Conservation (phyloP, 2,113 vertebrate species). For the Meleagris gallopavo region DNA sequence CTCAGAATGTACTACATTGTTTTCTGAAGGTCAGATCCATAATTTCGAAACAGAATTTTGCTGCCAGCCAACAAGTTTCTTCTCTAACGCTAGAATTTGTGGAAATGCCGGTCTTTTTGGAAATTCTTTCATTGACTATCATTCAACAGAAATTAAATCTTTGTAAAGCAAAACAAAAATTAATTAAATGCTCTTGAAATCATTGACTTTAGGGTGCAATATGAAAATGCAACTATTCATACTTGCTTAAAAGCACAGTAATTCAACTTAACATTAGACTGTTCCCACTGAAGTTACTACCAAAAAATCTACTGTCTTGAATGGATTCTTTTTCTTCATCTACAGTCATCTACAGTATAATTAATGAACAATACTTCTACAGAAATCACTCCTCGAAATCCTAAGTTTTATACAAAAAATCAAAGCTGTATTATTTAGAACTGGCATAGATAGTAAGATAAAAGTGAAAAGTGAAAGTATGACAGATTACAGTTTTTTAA, state of each 20-base stretch:
- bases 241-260: background rate
- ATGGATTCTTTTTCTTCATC: background rate
- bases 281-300: background rate
- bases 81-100: background rate
- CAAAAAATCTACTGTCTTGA: background rate
- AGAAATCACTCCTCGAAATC: background rate
- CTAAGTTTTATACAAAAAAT: background rate
- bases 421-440: background rate
- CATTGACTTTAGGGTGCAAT: background rate
- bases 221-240: background rate
- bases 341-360: background rate
- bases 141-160: background rate
- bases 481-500: background rate
- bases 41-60: background rate
- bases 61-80: background rate
- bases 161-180: background rate
- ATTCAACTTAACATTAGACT: background rate
- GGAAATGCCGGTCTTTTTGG: background rate
- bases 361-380: background rate
- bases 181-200: background rate
- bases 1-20: background rate
- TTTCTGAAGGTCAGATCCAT: background rate
- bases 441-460: background rate
- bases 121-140: background rate
- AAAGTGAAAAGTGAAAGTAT: background rate